Conservation (phyloP, 1,140 invertebrate species). For the Scaptomyza hsui region DNA sequence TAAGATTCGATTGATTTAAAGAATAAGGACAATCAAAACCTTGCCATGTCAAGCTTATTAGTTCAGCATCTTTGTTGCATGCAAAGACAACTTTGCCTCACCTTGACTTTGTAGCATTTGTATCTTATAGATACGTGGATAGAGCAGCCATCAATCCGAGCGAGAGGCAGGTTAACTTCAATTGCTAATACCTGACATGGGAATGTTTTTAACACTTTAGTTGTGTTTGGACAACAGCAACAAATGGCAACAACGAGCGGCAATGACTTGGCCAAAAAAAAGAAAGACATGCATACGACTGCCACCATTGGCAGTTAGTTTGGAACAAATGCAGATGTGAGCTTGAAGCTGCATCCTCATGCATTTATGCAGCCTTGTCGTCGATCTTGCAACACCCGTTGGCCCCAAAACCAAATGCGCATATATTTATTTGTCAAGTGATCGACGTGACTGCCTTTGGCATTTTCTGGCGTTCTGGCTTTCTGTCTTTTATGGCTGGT, state of each 20-base stretch:
- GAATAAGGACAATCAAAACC: background rate
- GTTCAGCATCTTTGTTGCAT: background rate
- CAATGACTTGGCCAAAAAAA: slow-evolving; percentile 76
- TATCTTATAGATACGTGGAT: slow-evolving; percentile 5
- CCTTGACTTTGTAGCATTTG: slow-evolving; percentile 15
- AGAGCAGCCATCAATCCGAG: background rate
- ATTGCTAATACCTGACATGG: slow-evolving; percentile 82
- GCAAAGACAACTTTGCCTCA: background rate
- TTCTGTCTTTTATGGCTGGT: slow-evolving; percentile 43
- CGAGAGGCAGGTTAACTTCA: slow-evolving; percentile 49
- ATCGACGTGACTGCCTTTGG: slow-evolving; percentile 68
- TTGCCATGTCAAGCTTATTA: background rate
- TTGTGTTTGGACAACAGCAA: slow-evolving; percentile 79
- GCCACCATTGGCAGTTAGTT: slow-evolving; percentile 59
- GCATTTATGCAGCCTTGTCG: slow-evolving; percentile 80
- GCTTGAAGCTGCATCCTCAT: slow-evolving; percentile 57
- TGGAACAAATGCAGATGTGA: slow-evolving; percentile 71
- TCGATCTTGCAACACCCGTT: slow-evolving; percentile 47
- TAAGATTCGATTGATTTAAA: background rate
- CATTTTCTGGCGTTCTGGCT: background rate
- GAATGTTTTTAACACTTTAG: slow-evolving; percentile 81
- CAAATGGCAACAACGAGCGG: slow-evolving; percentile 66
- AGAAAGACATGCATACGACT: slow-evolving; percentile 29
- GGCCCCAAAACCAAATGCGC: slow-evolving; percentile 60
- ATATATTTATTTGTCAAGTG: slow-evolving; percentile 76